These are phyloP conservation scores for Cairina moschata DNA, from an alignment of 2,113 vertebrate species.

Conservation along the genomic window DNA sequence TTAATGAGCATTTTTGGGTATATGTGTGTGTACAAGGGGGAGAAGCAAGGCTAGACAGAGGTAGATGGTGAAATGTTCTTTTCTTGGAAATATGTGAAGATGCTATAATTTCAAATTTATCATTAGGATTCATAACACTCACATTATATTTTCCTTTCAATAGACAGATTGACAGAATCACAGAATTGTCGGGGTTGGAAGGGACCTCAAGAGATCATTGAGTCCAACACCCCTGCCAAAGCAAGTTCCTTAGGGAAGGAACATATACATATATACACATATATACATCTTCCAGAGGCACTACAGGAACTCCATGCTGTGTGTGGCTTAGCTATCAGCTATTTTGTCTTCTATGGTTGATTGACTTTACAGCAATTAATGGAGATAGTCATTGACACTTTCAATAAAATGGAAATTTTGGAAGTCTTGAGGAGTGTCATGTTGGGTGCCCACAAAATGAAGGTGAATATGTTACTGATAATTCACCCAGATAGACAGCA, in stretches of 20 bases:
- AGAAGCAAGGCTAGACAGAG: background rate
- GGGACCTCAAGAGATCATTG: no score
- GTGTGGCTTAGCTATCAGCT: background rate
- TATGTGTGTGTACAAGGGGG: background rate
- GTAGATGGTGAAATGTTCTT: background rate
- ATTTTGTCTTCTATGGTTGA: background rate
- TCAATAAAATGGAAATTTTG: background rate
- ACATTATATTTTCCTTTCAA: background rate
- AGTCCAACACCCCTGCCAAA: no score
- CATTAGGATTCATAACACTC: background rate
- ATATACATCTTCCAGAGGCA: background rate
- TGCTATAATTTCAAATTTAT: background rate
- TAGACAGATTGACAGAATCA: accelerated
- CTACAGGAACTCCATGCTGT: background rate
- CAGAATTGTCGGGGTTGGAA: no score
- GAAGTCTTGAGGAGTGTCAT: background rate
- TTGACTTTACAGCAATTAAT: background rate
- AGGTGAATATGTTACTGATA: background rate
- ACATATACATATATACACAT: no score
- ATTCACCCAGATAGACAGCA: background rate
- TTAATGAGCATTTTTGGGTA: background rate
- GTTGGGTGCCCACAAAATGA: background rate
- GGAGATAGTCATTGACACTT: background rate
- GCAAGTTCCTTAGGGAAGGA: no score
- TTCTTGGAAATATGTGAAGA: background rate